Conservation (phyloP, 2,797 vertebrate species). For the Diglossa cyanea region DNA sequence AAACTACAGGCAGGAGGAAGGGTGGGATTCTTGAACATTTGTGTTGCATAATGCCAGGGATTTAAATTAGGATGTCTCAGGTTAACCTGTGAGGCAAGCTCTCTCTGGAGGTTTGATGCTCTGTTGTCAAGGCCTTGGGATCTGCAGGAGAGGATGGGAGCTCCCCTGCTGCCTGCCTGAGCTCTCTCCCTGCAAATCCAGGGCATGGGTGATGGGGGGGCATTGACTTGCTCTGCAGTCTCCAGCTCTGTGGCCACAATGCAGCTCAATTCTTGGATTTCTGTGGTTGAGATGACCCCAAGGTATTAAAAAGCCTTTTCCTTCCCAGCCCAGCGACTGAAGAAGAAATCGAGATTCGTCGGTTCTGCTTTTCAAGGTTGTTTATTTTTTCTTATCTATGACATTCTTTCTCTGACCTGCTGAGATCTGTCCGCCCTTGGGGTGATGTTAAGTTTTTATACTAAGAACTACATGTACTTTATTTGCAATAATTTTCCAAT, state of each 20-base stretch:
- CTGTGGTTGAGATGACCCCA: no score
- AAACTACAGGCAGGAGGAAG: background rate
- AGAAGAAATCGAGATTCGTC: no score
- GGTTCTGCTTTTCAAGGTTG: no score
- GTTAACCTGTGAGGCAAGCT: background rate
- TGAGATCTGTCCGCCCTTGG: no score
- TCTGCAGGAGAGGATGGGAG: background rate
- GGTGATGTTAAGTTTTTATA: no score
- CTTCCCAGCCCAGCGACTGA: no score
- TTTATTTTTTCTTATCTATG: no score
- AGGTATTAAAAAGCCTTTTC: no score
- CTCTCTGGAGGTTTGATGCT: fast-evolving
- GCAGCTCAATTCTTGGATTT: fast-evolving
- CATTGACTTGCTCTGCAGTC: background rate
- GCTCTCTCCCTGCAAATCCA: background rate
- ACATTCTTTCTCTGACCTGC: no score
- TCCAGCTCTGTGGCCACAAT: background rate
- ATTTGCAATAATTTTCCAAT: no score
- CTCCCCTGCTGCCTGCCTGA: background rate
- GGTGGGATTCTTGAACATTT: background rate
- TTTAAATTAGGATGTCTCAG: background rate
- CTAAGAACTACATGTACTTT: no score
- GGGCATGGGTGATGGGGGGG: background rate
- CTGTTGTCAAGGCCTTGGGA: background rate
- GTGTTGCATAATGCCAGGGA: background rate